These are phyloP conservation scores for Mola mola DNA, from an alignment of 2,113 vertebrate species.

Conservation along the genomic window DNA sequence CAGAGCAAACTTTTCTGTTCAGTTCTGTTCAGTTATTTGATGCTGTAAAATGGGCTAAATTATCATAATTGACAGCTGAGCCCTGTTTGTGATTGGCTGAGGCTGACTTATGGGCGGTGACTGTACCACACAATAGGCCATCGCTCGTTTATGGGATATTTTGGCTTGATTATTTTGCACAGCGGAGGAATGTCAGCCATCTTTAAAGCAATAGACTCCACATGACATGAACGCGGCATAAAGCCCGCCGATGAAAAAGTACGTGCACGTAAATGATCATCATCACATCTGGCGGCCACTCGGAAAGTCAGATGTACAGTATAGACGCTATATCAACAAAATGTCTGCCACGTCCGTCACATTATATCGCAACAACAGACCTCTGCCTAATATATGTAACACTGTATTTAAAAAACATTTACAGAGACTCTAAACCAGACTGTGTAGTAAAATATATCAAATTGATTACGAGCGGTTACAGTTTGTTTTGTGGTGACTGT, in stretches of 20 bases:
- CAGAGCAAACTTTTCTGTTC: no score
- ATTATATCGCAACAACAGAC: constrained; percentile 16
- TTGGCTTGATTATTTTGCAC: neutral
- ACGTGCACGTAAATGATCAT: constrained; percentile 7
- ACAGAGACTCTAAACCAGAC: constrained; percentile 12
- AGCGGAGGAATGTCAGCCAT: neutral
- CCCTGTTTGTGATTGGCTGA: no score
- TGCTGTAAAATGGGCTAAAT: no score
- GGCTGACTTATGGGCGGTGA: no score
- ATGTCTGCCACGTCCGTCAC: constrained; percentile 57
- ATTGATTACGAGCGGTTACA: constrained; percentile 11
- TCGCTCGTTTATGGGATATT: no score
- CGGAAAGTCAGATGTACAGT: constrained; percentile 37
- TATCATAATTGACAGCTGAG: no score
- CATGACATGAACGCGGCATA: constrained; percentile 7
- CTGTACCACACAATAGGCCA: no score
- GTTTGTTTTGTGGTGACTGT: constrained; percentile 11
- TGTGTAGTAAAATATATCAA: constrained; percentile 32
- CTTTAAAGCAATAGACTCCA: neutral
- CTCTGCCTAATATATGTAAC: constrained; percentile 40
- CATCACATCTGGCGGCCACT: neutral
- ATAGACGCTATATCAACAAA: constrained; percentile 51
- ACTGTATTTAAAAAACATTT: constrained; percentile 17
- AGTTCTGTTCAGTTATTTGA: no score
- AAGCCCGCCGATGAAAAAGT: constrained; percentile 2